Conservation (phyloP, 2,888 invertebrate genomes). For the Lottia gigantea region DNA sequence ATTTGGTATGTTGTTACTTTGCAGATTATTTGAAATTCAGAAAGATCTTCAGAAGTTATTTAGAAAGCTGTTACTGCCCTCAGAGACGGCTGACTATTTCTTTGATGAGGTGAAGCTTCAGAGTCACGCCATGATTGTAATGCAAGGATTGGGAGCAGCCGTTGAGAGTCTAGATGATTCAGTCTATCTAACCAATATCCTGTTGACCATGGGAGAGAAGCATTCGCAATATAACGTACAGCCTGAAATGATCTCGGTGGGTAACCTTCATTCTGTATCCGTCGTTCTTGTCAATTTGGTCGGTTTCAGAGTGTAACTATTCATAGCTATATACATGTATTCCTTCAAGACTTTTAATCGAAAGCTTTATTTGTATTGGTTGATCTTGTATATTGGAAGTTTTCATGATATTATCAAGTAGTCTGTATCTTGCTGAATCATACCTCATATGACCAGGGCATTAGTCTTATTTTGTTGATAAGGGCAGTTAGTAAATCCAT, state of each 20-base stretch:
- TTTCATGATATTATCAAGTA: too few species aligned
- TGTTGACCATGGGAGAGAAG: slow-evolving; percentile 50
- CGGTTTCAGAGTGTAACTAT: too few species aligned
- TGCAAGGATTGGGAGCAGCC: slow-evolving; percentile 64
- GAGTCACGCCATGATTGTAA: slow-evolving; percentile 58
- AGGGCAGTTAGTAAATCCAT: too few species aligned
- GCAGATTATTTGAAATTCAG: slow-evolving; percentile 53
- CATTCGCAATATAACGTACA: slow-evolving; percentile 50
- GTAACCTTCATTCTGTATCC: too few species aligned
- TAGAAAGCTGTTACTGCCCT: slow-evolving; percentile 37
- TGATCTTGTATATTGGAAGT: too few species aligned
- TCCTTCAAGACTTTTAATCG: background rate
- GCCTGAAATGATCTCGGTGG: slow-evolving; percentile 44
- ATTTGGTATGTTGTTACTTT: background rate
- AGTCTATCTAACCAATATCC: slow-evolving; percentile 47
- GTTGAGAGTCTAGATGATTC: slow-evolving; percentile 64
- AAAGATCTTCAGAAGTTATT: slow-evolving; percentile 51
- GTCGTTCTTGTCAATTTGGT: too few species aligned
- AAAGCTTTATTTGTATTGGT: too few species aligned
- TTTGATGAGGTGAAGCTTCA: slow-evolving; percentile 49
- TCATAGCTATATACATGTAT: too few species aligned
- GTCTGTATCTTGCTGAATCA: too few species aligned
- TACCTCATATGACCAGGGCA: too few species aligned
- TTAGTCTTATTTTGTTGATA: too few species aligned
- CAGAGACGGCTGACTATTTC: slow-evolving; percentile 35